These are phyloP conservation scores for Pheosia gnoma DNA, from an alignment of 2,888 invertebrate species.

Conservation along the genomic window DNA sequence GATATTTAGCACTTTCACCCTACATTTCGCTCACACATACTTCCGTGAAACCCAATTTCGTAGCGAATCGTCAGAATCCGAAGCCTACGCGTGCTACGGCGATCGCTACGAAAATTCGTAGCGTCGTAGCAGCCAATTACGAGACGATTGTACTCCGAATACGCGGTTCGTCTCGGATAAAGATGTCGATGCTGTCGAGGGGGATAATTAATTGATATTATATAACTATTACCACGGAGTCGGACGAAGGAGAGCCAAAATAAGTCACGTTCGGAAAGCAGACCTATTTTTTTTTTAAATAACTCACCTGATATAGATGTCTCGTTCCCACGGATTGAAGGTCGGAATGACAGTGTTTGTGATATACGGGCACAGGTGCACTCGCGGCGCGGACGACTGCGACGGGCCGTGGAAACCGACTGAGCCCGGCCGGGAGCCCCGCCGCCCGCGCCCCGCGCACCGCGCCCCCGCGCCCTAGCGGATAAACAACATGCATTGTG, in stretches of 20 bases:
- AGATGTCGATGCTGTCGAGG: constrained; percentile 24
- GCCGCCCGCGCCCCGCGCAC: constrained; percentile 49
- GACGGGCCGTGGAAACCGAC: constrained; percentile 70
- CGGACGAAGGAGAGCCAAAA: constrained; percentile 1
- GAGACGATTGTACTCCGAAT: constrained; percentile 20
- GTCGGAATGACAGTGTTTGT: constrained; percentile 71
- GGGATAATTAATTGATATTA: constrained; percentile 36
- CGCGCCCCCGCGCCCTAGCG: constrained; percentile 67
- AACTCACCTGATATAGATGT: constrained; percentile 78
- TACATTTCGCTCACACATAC: constrained; percentile 15
- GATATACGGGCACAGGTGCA: constrained; percentile 57
- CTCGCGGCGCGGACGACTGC: constrained; percentile 67
- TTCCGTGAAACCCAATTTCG: constrained; percentile 31
- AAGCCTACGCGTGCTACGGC: constrained; percentile 42
- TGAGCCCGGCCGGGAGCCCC: constrained; percentile 78
- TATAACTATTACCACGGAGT: constrained; percentile 31
- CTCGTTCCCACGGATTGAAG: constrained; percentile 80
- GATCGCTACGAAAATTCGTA: constrained; percentile 41
- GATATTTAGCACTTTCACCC: constrained; percentile 9
- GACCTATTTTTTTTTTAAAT: constrained; percentile 38
- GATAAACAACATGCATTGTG: constrained; percentile 84
- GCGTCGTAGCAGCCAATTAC: constrained; percentile 38
- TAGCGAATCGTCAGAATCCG: constrained; percentile 26
- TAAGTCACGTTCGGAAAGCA: constrained; percentile 15
- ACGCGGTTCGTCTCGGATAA: constrained; percentile 24